A percentile compares a stretch with the other conserved stretches of the same genome.
Conservation (phyloP, 2,888 invertebrate species). For the Coelopa pilipes region DNA sequence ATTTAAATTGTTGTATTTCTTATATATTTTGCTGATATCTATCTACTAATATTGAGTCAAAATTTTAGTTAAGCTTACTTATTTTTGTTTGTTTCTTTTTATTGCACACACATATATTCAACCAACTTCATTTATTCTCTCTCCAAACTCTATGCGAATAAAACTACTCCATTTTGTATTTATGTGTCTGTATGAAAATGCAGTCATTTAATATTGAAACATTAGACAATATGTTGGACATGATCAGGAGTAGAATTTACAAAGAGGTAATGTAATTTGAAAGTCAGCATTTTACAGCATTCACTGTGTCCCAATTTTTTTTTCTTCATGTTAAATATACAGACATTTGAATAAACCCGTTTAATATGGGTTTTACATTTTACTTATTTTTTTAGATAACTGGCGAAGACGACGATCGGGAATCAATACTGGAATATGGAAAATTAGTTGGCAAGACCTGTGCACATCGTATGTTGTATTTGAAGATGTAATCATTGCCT, state of each 20-base stretch:
- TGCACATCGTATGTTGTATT: constrained; percentile 62
- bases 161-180: constrained; percentile 42
- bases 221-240: constrained; percentile 53
- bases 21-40: no score
- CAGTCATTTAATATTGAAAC: constrained; percentile 53
- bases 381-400: constrained; percentile 49
- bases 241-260: constrained; percentile 53
- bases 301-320: background rate
- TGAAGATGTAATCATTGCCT: constrained; percentile 47
- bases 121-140: constrained; percentile 23
- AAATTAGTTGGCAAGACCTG: constrained; percentile 61
- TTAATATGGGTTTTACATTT: background rate
- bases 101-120: constrained; percentile 31
- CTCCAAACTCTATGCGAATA: constrained; percentile 29
- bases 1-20: constrained; percentile 30
- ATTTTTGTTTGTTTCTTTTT: constrained; percentile 38
- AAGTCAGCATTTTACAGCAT: background rate
- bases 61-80: constrained; percentile 3
- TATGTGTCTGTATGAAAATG: constrained; percentile 39
- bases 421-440: constrained; percentile 60
- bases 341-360: background rate
- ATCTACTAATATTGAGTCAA: constrained; percentile 28
- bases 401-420: constrained; percentile 48
- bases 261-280: constrained; percentile 50
- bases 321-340: background rate